Conservation (phyloP, 2,113 vertebrate genomes). For the Gambusia holbrooki region DNA sequence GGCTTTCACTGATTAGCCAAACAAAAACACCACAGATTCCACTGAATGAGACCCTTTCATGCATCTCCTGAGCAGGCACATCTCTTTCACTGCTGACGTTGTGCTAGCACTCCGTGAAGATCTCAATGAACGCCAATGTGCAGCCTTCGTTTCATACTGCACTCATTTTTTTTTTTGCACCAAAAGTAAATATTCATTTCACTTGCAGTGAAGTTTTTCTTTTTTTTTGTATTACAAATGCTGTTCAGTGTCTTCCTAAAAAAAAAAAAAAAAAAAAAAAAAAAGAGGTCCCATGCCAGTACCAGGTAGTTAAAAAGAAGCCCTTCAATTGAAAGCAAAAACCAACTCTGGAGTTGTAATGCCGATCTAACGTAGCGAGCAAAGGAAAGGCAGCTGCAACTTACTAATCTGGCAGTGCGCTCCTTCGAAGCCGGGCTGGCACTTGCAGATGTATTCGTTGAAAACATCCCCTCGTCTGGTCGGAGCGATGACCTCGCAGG, state of each 20-base stretch:
- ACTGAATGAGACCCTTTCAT: slow-evolving; percentile 73
- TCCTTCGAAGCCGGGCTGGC: slow-evolving; percentile 84
- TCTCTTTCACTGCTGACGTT: slow-evolving; percentile 31
- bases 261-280: neutral
- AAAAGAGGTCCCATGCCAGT: neutral
- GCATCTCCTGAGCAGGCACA: slow-evolving; percentile 34
- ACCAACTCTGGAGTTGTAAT: neutral
- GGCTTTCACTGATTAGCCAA: slow-evolving; percentile 60
- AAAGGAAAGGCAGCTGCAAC: slow-evolving; percentile 37
- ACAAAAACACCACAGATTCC: slow-evolving; percentile 39
- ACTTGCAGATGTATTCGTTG: slow-evolving; percentile 88
- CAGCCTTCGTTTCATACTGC: no score
- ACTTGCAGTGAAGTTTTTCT: neutral
- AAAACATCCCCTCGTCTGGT: slow-evolving; percentile 88
- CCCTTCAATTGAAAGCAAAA: neutral
- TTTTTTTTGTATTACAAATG: neutral
- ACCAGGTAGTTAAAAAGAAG: neutral
- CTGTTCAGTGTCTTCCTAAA: neutral
- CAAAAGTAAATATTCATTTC: neutral
- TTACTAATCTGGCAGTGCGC: slow-evolving; percentile 91
- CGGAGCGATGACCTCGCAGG: slow-evolving; percentile 79
- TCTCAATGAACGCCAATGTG: neutral
- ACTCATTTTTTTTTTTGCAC: no score
- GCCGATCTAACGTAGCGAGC: neutral
- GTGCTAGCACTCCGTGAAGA: slow-evolving; percentile 7